Evolutionary conservation across 2,888 invertebrate species (phyloP).

Genomic region (Sminthurides aquaticus): DNA sequence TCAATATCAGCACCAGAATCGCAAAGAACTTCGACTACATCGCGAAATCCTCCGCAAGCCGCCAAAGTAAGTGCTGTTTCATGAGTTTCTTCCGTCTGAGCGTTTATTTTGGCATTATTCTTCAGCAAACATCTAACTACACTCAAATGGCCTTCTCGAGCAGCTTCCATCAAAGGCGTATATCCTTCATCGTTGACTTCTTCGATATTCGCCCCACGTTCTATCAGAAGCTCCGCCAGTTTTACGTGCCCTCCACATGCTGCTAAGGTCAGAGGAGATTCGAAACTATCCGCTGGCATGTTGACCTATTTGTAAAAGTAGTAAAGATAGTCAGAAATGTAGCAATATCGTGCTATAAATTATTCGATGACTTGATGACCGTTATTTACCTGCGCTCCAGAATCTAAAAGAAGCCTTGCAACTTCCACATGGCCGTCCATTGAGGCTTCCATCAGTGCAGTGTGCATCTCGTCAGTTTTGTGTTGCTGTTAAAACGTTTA

Average conservation of each 20-base stretch:
- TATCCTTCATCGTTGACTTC: constrained; percentile 96
- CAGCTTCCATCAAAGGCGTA: constrained; percentile 98
- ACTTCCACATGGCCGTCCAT: constrained; percentile 99
- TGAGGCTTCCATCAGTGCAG: constrained; percentile 97
- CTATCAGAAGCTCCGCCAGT: constrained; percentile 87
- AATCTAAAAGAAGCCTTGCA: constrained; percentile 84
- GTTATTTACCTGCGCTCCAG: constrained; percentile 74
- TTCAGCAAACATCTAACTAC: constrained; percentile 37
- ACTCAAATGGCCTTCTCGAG: constrained; percentile 78
- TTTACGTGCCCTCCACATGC: constrained; percentile 99
- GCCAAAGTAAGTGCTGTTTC: constrained; percentile 92
- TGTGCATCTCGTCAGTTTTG: constrained; percentile 99
- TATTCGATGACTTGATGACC: constrained; percentile 98
- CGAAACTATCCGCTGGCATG: constrained; percentile 99
- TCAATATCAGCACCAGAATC: constrained; percentile 89
- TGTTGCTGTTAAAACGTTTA: constrained; percentile 63
- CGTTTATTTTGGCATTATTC: constrained; percentile 84
- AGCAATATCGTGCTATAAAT: no score
- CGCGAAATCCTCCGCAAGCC: constrained; percentile 93
- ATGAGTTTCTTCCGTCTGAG: constrained; percentile 97
- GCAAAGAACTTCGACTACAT: constrained; percentile 89
- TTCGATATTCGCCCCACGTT: constrained; percentile 96
- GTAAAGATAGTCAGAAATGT: no score
- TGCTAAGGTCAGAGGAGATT: constrained; percentile 94
- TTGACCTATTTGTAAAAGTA: constrained; percentile 69